A percentile compares a stretch with the other conserved stretches of the same genome.
These are phyloP conservation scores for Leucozona laternaria DNA, from an alignment of 2,888 invertebrate genomes.

Conservation along the genomic window DNA sequence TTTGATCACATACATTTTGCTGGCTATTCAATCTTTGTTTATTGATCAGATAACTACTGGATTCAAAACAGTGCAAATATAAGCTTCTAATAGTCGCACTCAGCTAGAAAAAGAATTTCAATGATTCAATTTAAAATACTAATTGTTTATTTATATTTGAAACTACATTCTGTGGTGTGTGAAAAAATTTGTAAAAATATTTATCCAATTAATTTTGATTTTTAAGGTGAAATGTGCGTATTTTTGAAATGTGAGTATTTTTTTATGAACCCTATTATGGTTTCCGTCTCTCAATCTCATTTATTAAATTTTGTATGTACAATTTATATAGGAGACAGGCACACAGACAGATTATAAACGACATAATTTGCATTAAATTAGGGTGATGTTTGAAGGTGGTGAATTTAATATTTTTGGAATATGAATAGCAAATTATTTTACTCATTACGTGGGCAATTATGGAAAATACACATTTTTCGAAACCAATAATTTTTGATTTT, in stretches of 20 bases:
- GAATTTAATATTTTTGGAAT: too few species aligned
- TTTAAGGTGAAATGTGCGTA: neutral
- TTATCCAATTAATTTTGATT: neutral
- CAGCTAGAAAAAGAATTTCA: neutral
- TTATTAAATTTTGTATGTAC: neutral
- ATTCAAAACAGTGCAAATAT: neutral
- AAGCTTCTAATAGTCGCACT: neutral
- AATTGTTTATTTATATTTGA: conserved; percentile 13
- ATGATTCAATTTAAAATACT: neutral
- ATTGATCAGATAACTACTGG: neutral
- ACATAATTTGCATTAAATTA: too few species aligned
- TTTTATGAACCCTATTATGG: neutral
- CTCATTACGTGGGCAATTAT: too few species aligned
- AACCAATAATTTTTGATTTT: too few species aligned
- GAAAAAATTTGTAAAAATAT: neutral
- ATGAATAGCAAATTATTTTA: too few species aligned
- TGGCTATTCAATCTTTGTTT: neutral
- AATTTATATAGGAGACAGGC: too few species aligned
- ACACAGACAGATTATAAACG: too few species aligned
- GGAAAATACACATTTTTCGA: too few species aligned
- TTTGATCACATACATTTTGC: neutral
- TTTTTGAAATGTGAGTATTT: neutral
- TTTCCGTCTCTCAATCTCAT: neutral
- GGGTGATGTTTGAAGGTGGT: too few species aligned
- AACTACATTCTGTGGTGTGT: neutral